Conservation (phyloP, 2,888 invertebrate species). For the Cerastis rubricosa region DNA sequence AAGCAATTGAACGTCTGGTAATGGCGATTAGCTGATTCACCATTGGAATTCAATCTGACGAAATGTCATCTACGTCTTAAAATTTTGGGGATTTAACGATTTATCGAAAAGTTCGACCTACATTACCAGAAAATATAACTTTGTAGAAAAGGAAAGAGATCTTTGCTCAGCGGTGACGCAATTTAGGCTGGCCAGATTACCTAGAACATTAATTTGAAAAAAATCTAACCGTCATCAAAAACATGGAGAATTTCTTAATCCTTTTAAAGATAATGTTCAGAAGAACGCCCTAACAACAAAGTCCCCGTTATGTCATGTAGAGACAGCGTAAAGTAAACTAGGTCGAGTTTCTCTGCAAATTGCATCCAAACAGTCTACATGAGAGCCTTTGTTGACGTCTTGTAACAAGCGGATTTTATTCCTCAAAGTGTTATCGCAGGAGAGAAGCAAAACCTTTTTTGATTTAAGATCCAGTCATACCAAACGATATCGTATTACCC, state of each 20-base stretch:
- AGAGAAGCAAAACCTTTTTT: background rate
- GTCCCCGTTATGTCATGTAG: conserved; percentile 10
- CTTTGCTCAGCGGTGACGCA: background rate
- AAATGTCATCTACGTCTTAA: too few species aligned
- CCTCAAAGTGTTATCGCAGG: background rate
- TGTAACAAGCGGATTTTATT: background rate
- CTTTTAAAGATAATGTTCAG: background rate
- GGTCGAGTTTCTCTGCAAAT: conserved; percentile 38
- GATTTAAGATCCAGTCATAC: background rate
- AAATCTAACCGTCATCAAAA: background rate
- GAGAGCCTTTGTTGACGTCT: background rate
- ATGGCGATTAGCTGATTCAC: too few species aligned
- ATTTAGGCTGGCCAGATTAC: background rate
- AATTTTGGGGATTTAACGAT: too few species aligned
- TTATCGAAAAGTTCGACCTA: too few species aligned
- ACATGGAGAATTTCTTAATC: background rate
- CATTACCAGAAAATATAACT: too few species aligned
- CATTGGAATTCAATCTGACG: too few species aligned
- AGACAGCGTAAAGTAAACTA: conserved; percentile 12
- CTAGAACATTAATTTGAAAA: background rate
- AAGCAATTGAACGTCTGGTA: too few species aligned
- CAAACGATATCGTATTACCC: too few species aligned
- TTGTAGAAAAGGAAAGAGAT: too few species aligned
- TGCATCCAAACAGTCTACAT: conserved; percentile 18
- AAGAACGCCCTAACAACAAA: background rate